Conservation (phyloP, 2,797 vertebrate species). For the Paedocypris micromegethes region DNA sequence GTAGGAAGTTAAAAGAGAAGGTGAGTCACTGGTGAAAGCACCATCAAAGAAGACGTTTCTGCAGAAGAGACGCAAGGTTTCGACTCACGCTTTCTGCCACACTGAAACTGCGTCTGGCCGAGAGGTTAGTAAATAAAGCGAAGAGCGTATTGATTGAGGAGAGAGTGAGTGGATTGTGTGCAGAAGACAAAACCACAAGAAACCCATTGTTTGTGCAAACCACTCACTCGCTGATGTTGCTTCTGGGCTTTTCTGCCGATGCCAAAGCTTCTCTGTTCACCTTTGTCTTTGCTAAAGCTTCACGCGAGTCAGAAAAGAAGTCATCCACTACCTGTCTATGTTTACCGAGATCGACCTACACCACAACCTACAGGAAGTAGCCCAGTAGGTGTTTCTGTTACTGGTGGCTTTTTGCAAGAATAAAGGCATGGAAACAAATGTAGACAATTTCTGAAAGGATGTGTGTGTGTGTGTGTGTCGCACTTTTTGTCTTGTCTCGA, state of each 20-base stretch:
- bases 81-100: slow-evolving; percentile 24
- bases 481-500: neutral
- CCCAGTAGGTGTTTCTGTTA: slow-evolving; percentile 58
- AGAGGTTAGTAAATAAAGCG: slow-evolving; percentile 26
- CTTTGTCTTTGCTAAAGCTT: slow-evolving; percentile 25
- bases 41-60: slow-evolving; percentile 6
- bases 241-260: slow-evolving; percentile 10
- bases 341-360: slow-evolving; percentile 16
- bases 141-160: slow-evolving; percentile 11
- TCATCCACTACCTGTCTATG: slow-evolving; percentile 32
- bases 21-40: too few relatives aligned
- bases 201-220: slow-evolving; percentile 18
- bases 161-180: neutral
- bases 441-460: slow-evolving; percentile 30
- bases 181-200: neutral
- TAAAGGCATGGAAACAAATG: slow-evolving; percentile 57
- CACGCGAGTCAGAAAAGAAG: slow-evolving; percentile 21
- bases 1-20: slow-evolving; percentile 20
- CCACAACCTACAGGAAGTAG: slow-evolving; percentile 47
- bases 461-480: neutral
- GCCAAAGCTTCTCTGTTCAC: slow-evolving; percentile 22
- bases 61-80: slow-evolving; percentile 23
- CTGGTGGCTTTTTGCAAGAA: slow-evolving; percentile 64
- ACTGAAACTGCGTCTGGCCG: slow-evolving; percentile 19
- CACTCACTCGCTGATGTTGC: slow-evolving; percentile 10